phyloP scores from a whole-genome alignment of 1,140 invertebrate genomes.

The Bombus fervidus region DNA sequence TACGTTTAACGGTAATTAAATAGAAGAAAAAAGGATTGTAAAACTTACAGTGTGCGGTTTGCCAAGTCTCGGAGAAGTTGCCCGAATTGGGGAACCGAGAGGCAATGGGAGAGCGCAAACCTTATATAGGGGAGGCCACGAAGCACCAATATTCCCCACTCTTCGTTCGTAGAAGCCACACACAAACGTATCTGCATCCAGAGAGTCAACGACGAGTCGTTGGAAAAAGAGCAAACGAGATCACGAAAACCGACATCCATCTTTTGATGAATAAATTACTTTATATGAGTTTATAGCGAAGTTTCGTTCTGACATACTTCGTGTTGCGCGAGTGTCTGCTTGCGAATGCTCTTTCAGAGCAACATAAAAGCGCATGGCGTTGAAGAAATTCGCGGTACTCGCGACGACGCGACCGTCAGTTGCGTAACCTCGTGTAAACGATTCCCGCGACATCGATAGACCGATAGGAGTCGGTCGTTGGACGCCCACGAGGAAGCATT shows the following conservation, averaged over 20 bases:
- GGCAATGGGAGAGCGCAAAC: slow-evolving; percentile 69
- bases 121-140: slow-evolving; percentile 77
- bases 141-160: slow-evolving; percentile 63
- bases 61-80: slow-evolving; percentile 79
- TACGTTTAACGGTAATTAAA: too few species aligned
- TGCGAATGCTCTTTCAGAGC: not conserved
- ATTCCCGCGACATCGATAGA: not conserved
- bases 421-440: slow-evolving; percentile 9
- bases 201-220: not conserved
- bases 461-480: not conserved
- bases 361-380: not conserved
- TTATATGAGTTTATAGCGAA: too few species aligned
- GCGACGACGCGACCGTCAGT: not conserved
- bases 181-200: not conserved
- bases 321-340: too few species aligned
- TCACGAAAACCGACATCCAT: not conserved
- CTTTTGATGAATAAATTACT: too few species aligned
- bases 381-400: slow-evolving; percentile 1
- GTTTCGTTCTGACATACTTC: too few species aligned
- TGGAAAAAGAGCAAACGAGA: slow-evolving; percentile 3
- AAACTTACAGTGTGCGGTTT: slow-evolving; percentile 74
- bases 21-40: not conserved
- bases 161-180: slow-evolving; percentile 26
- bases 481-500: not conserved
- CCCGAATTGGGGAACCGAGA: slow-evolving; percentile 78